Conservation (phyloP, 2,113 vertebrate species). For the Macquaria australasica region DNA sequence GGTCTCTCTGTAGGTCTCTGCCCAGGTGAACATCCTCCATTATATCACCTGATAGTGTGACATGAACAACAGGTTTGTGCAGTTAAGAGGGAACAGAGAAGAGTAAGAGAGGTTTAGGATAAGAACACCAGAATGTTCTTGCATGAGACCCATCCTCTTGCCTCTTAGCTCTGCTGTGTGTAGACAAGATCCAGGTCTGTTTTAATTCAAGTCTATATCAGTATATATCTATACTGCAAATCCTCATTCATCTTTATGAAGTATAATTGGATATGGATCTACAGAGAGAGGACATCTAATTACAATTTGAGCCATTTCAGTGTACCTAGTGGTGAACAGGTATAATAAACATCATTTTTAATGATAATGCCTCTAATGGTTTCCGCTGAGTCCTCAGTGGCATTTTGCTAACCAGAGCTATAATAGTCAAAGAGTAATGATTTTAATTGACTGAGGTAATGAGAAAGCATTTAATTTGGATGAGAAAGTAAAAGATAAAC, state of each 20-base stretch:
- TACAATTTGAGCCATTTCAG: not conserved
- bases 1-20: not conserved
- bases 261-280: not conserved
- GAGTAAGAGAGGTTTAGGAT: not conserved
- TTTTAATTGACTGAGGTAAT: slow-evolving; percentile 3
- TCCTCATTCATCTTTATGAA: slow-evolving; percentile 1
- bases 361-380: not conserved
- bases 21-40: not conserved
- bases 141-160: not conserved
- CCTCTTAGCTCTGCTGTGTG: not conserved
- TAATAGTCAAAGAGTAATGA: not conserved
- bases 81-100: not conserved
- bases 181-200: not conserved
- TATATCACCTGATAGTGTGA: not conserved
- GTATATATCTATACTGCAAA: not conserved
- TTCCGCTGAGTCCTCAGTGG: not conserved
- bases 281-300: not conserved
- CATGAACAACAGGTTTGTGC: not conserved
- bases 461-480: slow-evolving; percentile 13
- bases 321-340: not conserved
- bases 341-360: not conserved
- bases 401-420: not conserved
- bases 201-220: not conserved
- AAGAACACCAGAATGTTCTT: not conserved
- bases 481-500: not conserved